Conservation (phyloP, 2,888 invertebrate genomes). For the Julus scanicus region DNA sequence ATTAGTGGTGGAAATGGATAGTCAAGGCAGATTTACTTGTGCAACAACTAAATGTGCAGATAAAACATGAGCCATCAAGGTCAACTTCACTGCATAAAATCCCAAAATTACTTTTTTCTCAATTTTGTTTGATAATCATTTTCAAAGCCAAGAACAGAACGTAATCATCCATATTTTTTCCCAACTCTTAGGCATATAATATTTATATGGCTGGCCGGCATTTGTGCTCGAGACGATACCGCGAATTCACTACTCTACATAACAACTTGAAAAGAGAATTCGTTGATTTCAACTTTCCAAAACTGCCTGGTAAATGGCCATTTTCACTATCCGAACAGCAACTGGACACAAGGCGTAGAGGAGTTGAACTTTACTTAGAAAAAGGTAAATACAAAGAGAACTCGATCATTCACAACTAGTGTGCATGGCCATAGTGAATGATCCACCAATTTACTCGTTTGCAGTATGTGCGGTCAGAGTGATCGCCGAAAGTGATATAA, state of each 20-base stretch:
- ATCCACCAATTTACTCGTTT: slow-evolving; percentile 57
- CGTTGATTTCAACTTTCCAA: slow-evolving; percentile 94
- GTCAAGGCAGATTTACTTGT: no score
- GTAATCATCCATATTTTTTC: not conserved
- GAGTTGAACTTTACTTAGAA: slow-evolving; percentile 97
- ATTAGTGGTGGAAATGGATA: no score
- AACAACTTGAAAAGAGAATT: slow-evolving; percentile 92
- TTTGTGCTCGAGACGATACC: slow-evolving; percentile 93
- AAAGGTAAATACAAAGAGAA: slow-evolving; percentile 69
- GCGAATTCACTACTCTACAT: slow-evolving; percentile 93
- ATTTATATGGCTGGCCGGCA: slow-evolving; percentile 99
- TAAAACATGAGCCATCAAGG: no score
- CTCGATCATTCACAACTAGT: no score
- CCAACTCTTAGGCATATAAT: slow-evolving; percentile 76
- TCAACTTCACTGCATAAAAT: no score
- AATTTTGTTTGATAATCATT: no score
- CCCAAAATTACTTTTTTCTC: no score
- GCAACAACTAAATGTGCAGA: no score
- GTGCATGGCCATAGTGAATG: not conserved
- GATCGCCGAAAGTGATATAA: slow-evolving; percentile 95
- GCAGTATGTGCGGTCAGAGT: slow-evolving; percentile 94
- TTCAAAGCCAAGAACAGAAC: no score
- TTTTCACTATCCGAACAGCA: slow-evolving; percentile 98
- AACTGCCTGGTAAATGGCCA: slow-evolving; percentile 98
- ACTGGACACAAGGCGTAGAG: slow-evolving; percentile 90